Base-by-base conservation (phyloP, 2,797 vertebrate species). In the Poeciliopsis turneri region DNA sequence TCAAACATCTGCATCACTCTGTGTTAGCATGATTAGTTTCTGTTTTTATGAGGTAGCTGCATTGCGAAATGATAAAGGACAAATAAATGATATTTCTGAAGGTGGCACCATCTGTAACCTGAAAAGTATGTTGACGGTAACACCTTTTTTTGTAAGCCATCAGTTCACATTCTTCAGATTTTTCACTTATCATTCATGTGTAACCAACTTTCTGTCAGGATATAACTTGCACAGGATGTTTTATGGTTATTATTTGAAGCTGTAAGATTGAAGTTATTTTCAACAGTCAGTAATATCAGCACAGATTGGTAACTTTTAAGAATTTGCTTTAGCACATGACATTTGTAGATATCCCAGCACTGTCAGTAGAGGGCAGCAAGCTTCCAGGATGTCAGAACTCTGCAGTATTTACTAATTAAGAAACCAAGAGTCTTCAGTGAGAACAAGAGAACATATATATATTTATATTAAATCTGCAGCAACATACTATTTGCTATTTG, bases 281-380 rank as follows among this genome's bases (percentile, higher is more conserved):
- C 28, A 20, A 9, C 45, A 20, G 28, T 47, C 30, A 33, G 28
- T 61, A 30, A 16, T 61, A 33, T 33, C 68, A 28, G 2, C 28
- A 71, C 68, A 46, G 41, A 45, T 70, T 1, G 45, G 10, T 8
- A 70, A 13, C 15, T 16, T 33, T 61, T 61, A 18, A 7, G 15
- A 6, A 39, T 20, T 33, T 18, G 3, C 61, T 64, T 20, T 66
- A 51, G 6, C 7, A 18, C 3, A 0, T 36, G 16, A 41, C n/a
- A 72, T 30, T 30, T 25, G 49, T 10, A 72, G 28, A 33, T 4
- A 72, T 25, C 25, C 30, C 18, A 7, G 43, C 10, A 51, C 46
- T 13, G 30, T 25, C 78, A 85, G 88, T 73, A 78, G 64, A 80
- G 73, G 55, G 78, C 36, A 39, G 76, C 72, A 78, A 64, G 61